A percentile compares a stretch with the other conserved stretches of the same genome.
These are phyloP conservation scores for Shinisaurus crocodilurus DNA, from an alignment of 2,113 vertebrate species.

Conservation along the genomic window DNA sequence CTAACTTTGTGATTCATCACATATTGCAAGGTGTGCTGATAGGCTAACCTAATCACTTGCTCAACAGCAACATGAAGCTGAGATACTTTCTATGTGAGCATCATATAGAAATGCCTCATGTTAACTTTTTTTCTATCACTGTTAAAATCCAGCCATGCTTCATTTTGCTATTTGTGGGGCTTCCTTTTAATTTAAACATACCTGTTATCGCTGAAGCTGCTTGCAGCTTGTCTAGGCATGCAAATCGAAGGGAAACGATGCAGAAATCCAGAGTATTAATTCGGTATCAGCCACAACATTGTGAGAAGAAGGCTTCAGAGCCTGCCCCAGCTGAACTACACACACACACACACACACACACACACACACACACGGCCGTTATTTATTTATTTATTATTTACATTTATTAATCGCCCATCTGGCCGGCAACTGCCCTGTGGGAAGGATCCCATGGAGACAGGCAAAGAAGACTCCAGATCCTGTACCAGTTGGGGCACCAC, in stretches of 20 bases:
- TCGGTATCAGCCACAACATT: background rate
- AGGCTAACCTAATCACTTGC: background rate
- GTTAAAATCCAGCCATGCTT: background rate
- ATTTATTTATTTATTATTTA: no score
- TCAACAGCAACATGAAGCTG: conserved; percentile 17
- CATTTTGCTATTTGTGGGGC: background rate
- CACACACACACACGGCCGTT: no score
- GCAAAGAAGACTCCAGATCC: no score
- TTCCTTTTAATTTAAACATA: no score
- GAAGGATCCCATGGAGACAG: no score
- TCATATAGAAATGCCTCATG: background rate
- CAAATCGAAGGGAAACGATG: background rate
- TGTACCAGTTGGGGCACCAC: no score
- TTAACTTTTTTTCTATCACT: background rate
- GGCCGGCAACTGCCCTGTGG: no score
- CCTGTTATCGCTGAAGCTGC: background rate
- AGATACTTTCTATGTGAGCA: background rate
- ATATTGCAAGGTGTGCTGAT: background rate
- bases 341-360: no score
- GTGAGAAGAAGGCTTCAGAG: background rate
- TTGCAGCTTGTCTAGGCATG: background rate
- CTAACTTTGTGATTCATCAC: background rate
- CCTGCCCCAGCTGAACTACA: no score
- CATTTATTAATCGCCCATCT: no score
- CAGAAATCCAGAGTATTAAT: background rate